Evolutionary conservation across 2,113 vertebrate species (phyloP).

Genomic region (Leucosticte australis): DNA sequence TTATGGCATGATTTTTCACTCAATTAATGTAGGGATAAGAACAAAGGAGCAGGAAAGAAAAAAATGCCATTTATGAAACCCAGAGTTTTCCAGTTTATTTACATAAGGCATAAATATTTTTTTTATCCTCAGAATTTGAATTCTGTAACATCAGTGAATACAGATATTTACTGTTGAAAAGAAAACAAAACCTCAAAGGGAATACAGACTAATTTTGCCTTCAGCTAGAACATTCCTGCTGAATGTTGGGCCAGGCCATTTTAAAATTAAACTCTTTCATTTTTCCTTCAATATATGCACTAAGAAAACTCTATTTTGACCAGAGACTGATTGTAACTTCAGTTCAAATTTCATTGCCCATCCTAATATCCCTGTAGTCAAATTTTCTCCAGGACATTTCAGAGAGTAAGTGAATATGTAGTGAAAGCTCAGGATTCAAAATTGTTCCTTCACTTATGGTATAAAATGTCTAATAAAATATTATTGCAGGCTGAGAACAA

Average conservation of each 20-base stretch:
- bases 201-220: background rate
- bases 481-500: background rate
- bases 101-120: background rate
- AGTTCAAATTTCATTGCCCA: background rate
- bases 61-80: background rate
- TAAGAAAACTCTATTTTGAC: background rate
- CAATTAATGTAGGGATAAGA: background rate
- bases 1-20: background rate
- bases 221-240: background rate
- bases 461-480: background rate
- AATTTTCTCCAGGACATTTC: background rate
- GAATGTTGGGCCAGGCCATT: background rate
- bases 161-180: background rate
- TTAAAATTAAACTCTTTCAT: background rate
- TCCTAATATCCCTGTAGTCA: background rate
- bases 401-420: background rate
- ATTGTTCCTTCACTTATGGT: background rate
- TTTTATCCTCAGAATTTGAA: background rate
- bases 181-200: background rate
- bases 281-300: background rate
- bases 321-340: background rate
- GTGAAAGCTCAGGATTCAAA: background rate
- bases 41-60: background rate
- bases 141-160: background rate
- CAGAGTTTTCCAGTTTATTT: background rate